Conservation (phyloP, 1,140 invertebrate genomes). For the Eupristina koningsbergeri region DNA sequence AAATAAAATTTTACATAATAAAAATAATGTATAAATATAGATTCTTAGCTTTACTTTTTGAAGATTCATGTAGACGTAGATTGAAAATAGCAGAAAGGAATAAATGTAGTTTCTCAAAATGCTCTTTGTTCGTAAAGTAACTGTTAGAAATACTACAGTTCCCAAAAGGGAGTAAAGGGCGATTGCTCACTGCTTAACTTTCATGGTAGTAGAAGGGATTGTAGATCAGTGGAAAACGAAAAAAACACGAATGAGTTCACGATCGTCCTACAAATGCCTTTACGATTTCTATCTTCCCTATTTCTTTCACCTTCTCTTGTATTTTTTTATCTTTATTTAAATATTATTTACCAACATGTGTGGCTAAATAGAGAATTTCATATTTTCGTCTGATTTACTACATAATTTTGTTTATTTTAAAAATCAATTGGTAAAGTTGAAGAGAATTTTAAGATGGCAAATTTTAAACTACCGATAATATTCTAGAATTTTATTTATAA, state of each 20-base stretch:
- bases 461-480: too few species aligned
- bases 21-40: too few species aligned
- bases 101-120: neutral
- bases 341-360: neutral
- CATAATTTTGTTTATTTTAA: neutral
- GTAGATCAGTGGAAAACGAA: neutral
- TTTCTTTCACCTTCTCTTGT: neutral
- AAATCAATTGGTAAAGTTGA: neutral
- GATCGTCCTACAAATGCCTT: neutral
- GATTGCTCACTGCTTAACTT: constrained; percentile 35
- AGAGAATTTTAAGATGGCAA: neutral
- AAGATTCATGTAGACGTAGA: too few species aligned
- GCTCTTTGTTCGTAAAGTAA: constrained; percentile 14
- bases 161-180: constrained; percentile 23
- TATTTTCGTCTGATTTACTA: neutral
- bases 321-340: neutral
- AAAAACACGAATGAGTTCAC: neutral
- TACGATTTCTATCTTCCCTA: neutral
- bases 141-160: constrained; percentile 12
- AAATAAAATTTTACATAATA: too few species aligned
- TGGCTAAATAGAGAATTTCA: neutral
- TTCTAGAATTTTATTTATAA: too few species aligned
- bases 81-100: neutral
- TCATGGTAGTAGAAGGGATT: neutral
- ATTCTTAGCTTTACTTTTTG: too few species aligned